phyloP scores from a whole-genome alignment of 2,797 vertebrate genomes.

The Apogon hyalosoma region DNA sequence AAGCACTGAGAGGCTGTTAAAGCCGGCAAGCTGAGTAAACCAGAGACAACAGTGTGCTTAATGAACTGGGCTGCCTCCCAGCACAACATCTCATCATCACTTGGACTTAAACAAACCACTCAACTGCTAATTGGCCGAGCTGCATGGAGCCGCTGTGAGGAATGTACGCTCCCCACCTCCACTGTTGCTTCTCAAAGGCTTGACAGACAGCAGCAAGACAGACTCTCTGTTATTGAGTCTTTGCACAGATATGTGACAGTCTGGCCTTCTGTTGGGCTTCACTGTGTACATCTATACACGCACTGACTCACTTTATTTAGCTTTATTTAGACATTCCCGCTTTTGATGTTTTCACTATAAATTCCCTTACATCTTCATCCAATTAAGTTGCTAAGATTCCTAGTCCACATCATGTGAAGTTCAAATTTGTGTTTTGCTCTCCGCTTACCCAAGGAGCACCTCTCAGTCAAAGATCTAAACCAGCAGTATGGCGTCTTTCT shows the following conservation, averaged over 20 bases:
- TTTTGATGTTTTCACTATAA: constrained; percentile 2
- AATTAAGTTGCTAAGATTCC: constrained; percentile 2
- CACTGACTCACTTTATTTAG: constrained; percentile 20
- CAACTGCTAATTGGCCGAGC: constrained; percentile 81
- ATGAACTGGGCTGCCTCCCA: constrained; percentile 82
- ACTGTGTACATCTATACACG: constrained; percentile 34
- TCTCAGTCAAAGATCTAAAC: constrained; percentile 36
- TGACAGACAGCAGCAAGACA: constrained; percentile 75
- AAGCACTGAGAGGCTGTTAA: constrained; percentile 76
- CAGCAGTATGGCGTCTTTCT: neutral
- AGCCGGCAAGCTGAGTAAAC: constrained; percentile 84
- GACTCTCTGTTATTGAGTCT: constrained; percentile 69
- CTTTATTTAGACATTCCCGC: constrained; percentile 21
- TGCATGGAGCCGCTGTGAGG: constrained; percentile 78
- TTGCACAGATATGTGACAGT: constrained; percentile 75
- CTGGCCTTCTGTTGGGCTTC: constrained; percentile 58
- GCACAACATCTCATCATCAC: constrained; percentile 81
- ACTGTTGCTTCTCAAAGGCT: constrained; percentile 73
- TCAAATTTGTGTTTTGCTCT: constrained; percentile 3
- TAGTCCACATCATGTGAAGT: neutral
- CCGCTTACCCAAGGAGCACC: constrained; percentile 1
- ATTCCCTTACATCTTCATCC: constrained; percentile 9
- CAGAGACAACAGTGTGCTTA: constrained; percentile 76
- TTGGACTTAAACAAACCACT: constrained; percentile 80
- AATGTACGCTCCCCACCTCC: constrained; percentile 76